A percentile compares a stretch with the other conserved stretches of the same genome.
These are phyloP conservation scores for Tenebrosternarchus preto DNA, from an alignment of 2,113 vertebrate genomes.

Conservation along the genomic window DNA sequence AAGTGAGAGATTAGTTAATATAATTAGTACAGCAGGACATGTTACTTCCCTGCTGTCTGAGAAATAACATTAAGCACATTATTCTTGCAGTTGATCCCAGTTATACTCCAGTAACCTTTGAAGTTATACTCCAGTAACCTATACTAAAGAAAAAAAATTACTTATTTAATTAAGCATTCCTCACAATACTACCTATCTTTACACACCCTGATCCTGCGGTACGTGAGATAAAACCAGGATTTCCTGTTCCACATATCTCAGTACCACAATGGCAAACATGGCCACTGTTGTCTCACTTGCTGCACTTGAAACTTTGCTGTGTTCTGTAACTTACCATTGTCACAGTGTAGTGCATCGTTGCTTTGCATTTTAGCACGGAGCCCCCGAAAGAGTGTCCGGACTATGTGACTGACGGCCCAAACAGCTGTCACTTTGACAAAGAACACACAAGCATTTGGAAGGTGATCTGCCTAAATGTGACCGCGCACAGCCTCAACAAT, in stretches of 20 bases:
- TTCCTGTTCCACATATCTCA: background rate
- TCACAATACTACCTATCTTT: background rate
- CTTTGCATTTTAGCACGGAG: slow-evolving; percentile 54
- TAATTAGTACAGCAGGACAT: background rate
- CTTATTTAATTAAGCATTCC: background rate
- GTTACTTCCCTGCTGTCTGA: background rate
- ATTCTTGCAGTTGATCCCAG: background rate
- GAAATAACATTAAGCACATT: slow-evolving; percentile 3
- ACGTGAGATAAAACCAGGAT: background rate
- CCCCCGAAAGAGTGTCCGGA: slow-evolving; percentile 70
- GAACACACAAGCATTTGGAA: slow-evolving; percentile 73
- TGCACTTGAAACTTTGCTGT: background rate
- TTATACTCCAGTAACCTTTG: background rate
- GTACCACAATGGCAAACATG: too few species aligned
- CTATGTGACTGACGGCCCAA: slow-evolving; percentile 62
- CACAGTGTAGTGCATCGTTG: background rate
- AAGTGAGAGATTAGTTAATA: slow-evolving; percentile 3
- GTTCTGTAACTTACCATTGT: background rate
- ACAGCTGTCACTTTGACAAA: slow-evolving; percentile 76
- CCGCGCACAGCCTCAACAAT: slow-evolving; percentile 53
- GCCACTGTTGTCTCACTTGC: background rate
- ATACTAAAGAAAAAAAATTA: background rate
- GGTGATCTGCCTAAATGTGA: slow-evolving; percentile 75
- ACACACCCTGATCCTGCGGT: background rate
- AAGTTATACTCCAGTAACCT: background rate